Evolutionary conservation across 2,113 vertebrate species (phyloP).

Genomic region (Plotosus lineatus): DNA sequence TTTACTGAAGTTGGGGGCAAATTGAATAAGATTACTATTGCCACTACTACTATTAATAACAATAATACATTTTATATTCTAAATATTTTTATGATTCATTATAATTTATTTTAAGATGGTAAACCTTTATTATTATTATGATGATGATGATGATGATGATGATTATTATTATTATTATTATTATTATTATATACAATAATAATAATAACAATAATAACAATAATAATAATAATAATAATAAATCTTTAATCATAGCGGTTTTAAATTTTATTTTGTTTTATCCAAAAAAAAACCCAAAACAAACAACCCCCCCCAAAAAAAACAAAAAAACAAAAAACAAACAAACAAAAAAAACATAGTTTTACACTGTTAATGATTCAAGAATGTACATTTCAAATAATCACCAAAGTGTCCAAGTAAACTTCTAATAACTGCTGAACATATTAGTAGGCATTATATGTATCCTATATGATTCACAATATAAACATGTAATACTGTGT

Average conservation of each 20-base stretch:
- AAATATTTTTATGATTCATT: no score
- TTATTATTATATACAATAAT: no score
- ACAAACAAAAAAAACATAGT: no score
- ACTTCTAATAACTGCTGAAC: neutral
- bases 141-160: neutral
- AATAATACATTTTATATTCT: no score
- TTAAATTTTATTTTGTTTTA: neutral
- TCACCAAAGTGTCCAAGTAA: neutral
- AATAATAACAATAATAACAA: neutral
- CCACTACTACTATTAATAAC: no score
- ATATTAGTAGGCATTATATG: neutral
- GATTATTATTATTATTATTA: no score
- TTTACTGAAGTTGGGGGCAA: no score
- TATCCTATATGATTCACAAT: neutral
- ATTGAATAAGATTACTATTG: no score
- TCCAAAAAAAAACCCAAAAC: neutral
- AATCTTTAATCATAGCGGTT: neutral
- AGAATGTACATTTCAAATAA: neutral
- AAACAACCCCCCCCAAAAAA: no score
- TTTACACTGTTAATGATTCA: neutral
- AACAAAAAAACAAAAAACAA: no score
- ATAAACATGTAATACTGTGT: neutral
- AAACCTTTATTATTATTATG: neutral
- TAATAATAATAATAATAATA: neutral
- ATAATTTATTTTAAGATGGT: no score